phyloP scores from a whole-genome alignment of 2,113 vertebrate species.

The Strix uralensis region DNA sequence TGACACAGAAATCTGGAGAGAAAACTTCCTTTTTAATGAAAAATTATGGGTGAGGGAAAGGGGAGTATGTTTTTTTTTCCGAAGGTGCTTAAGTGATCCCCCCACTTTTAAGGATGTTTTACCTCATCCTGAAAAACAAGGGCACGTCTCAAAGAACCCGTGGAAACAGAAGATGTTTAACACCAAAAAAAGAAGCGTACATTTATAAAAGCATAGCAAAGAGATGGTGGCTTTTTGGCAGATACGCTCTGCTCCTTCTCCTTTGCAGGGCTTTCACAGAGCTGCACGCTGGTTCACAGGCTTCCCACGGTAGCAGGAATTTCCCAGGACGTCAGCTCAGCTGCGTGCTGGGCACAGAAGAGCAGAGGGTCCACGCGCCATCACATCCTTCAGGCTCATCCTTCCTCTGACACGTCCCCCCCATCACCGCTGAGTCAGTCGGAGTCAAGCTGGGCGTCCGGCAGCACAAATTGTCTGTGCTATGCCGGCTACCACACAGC shows the following conservation, averaged over 20 bases:
- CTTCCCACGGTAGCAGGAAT: not conserved
- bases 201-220: not conserved
- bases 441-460: not conserved
- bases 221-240: not conserved
- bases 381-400: not conserved
- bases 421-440: not conserved
- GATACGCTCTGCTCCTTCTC: not conserved
- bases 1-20: not conserved
- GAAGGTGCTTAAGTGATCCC: not conserved
- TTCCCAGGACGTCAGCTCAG: not conserved
- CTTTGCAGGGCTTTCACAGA: not conserved
- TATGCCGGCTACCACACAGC: not conserved
- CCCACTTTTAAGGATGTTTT: not conserved
- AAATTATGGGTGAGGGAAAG: not conserved
- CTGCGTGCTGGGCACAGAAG: not conserved
- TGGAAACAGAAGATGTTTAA: not conserved
- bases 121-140: not conserved
- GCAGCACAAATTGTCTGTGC: not conserved
- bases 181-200: not conserved
- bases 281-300: fast-evolving
- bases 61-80: not conserved
- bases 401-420: not conserved
- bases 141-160: not conserved
- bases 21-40: not conserved
- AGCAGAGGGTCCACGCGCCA: not conserved